Base-by-base conservation (phyloP, 1,140 invertebrate genomes). In the Mya arenaria region DNA sequence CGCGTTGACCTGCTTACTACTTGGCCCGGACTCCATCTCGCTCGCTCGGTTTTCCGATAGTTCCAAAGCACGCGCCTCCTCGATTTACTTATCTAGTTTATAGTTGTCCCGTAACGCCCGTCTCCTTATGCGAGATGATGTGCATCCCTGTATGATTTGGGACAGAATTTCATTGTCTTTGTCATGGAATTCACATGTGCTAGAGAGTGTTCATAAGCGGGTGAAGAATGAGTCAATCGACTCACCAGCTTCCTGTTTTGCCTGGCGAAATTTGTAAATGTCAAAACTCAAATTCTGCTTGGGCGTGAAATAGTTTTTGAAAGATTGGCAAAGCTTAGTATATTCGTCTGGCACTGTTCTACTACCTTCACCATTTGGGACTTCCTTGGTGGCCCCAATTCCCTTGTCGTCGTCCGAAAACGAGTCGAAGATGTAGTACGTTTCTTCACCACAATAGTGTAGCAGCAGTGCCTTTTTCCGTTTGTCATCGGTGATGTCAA, bases 401-500 rank as follows among this genome's bases (percentile, higher is more conserved):
- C 69, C 69, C 36, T 72, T 72, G 17, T 58, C 15, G 17, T 56
- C 52, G 17, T 72, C 52, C 3, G 69, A 13, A 19, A 72, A 58
- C 19, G 37, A 48, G 34, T 72, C 72, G 28, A 15, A 75, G 39
- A 75, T 62, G 34, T 75, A 34, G 36, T 62, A 75, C 3, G 23
- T 28, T 28, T 60, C 72, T 10, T 75, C 72, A 1, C 72, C 72
- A 28, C 55, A n/a, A 32, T 75, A 75, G 37, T 75, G 72, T 17
- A 75, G 32, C 8, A 66, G 34, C 36, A 69, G 15, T 17, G 32
- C 55, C 68, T 78, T 84, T 74, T 79, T 63, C 34, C 68, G 37
- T 66, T 84, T 83, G 17, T 78, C 66, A 56, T 66, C 23, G n/a
- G 30, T 58, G 23, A 62, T 83, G 63, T 75, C 52, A 19, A 68